These are phyloP conservation scores for Paedocypris sp. DNA, from an alignment of 2,113 vertebrate species.

Conservation along the genomic window DNA sequence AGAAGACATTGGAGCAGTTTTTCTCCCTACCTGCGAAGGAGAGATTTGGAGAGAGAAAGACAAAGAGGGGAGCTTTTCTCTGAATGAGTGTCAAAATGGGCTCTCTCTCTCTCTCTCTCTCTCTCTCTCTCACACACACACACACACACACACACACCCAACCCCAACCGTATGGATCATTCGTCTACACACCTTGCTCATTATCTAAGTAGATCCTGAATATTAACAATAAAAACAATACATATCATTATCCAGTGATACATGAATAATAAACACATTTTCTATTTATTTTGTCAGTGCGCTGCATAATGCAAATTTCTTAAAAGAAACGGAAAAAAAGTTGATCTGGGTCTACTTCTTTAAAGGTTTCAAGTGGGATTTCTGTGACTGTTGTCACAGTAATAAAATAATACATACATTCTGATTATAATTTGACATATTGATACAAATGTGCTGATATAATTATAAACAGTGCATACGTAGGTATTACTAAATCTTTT, in stretches of 20 bases:
- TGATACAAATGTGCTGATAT: too few relatives aligned
- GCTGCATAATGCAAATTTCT: background rate
- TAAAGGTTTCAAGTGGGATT: too few relatives aligned
- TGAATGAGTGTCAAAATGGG: background rate
- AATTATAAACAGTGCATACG: too few relatives aligned
- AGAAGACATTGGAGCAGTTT: constrained; percentile 57
- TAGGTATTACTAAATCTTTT: too few relatives aligned
- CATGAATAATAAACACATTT: constrained; percentile 19
- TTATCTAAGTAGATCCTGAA: constrained; percentile 47
- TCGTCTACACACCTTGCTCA: constrained; percentile 39
- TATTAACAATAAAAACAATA: constrained; percentile 34
- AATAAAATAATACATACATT: background rate
- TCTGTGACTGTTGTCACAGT: too few relatives aligned
- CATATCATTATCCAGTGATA: constrained; percentile 20
- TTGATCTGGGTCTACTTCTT: too few relatives aligned
- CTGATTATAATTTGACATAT: background rate
- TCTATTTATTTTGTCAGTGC: constrained; percentile 4
- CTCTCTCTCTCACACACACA: background rate
- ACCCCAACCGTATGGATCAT: constrained; percentile 30
- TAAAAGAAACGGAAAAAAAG: constrained; percentile 5
- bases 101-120: background rate
- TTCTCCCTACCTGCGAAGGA: constrained; percentile 58
- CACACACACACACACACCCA: background rate
- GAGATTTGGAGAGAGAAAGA: constrained; percentile 40
- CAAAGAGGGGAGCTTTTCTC: constrained; percentile 14